Evolutionary conservation across 64 coral and sea anemone species (phyloP).

Genomic region (Anthopleura sola): DNA sequence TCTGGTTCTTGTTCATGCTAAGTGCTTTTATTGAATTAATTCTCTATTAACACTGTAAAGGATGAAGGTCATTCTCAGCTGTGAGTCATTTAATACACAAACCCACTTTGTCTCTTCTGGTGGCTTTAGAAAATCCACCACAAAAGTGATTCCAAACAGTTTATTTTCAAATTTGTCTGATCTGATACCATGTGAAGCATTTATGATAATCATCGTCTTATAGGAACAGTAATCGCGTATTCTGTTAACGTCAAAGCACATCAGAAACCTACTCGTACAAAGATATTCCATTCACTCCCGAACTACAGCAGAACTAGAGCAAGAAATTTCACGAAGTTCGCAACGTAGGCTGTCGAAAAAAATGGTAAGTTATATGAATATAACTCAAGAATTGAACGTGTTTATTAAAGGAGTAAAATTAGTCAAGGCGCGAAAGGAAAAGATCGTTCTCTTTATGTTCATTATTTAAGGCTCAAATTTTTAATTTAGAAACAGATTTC

Average conservation of each 20-base stretch:
- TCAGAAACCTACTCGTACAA: neutral
- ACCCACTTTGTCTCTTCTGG: neutral
- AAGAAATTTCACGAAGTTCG: neutral
- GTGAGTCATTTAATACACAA: neutral
- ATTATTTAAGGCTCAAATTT: neutral
- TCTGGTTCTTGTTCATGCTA: neutral
- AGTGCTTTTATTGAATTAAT: neutral
- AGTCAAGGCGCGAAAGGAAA: neutral
- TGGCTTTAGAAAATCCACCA: neutral
- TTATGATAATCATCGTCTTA: neutral
- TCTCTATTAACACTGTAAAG: neutral
- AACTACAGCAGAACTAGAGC: neutral
- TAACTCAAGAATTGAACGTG: neutral
- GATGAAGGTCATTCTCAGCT: slow-evolving; percentile 10
- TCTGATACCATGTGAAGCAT: neutral
- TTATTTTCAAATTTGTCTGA: neutral
- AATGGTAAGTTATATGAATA: neutral
- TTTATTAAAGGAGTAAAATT: neutral
- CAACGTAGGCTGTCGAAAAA: neutral
- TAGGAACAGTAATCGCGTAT: neutral
- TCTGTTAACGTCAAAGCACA: neutral
- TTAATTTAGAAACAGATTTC: neutral
- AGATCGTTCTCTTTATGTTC: neutral
- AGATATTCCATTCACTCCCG: neutral
- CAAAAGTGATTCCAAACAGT: slow-evolving; percentile 3